phyloP scores from a whole-genome alignment of 2,888 invertebrate genomes.

The Cactoblastis cactorum region DNA sequence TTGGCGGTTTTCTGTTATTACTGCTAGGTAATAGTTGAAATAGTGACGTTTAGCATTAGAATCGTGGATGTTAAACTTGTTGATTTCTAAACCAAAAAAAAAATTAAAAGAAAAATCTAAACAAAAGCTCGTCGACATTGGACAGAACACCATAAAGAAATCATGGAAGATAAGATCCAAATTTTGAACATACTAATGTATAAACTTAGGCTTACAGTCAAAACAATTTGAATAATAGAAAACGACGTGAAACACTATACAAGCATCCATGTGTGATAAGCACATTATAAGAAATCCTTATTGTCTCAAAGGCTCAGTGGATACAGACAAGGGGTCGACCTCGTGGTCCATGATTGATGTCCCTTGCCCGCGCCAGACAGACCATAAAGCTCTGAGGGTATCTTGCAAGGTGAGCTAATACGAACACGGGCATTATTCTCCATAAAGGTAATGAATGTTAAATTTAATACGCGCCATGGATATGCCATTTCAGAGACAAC shows the following conservation, averaged over 20 bases:
- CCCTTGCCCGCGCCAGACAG: conserved; percentile 29
- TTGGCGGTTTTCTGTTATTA: conserved; percentile 1
- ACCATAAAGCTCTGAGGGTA: conserved; percentile 40
- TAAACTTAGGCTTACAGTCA: too few species aligned
- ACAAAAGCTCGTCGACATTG: too few species aligned
- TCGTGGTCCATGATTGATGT: conserved; percentile 68
- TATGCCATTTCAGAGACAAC: conserved; percentile 13
- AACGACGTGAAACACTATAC: conserved; percentile 19
- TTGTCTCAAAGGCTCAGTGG: conserved; percentile 44
- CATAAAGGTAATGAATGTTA: conserved; percentile 32
- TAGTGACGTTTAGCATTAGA: neutral
- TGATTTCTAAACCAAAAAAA: too few species aligned
- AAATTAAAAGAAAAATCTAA: too few species aligned
- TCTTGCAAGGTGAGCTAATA: conserved; percentile 33
- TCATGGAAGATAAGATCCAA: too few species aligned
- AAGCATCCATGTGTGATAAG: conserved; percentile 39
- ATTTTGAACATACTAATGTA: too few species aligned
- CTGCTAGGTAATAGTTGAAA: neutral
- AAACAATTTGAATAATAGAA: too few species aligned
- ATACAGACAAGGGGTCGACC: conserved; percentile 44
- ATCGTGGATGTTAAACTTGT: too few species aligned
- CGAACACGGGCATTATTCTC: conserved; percentile 33
- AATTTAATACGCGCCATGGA: conserved; percentile 25
- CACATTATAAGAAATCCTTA: conserved; percentile 51
- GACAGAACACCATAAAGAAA: too few species aligned